Base-by-base conservation (phyloP, 2,797 vertebrate species). In the Hemibagrus guttatus region DNA sequence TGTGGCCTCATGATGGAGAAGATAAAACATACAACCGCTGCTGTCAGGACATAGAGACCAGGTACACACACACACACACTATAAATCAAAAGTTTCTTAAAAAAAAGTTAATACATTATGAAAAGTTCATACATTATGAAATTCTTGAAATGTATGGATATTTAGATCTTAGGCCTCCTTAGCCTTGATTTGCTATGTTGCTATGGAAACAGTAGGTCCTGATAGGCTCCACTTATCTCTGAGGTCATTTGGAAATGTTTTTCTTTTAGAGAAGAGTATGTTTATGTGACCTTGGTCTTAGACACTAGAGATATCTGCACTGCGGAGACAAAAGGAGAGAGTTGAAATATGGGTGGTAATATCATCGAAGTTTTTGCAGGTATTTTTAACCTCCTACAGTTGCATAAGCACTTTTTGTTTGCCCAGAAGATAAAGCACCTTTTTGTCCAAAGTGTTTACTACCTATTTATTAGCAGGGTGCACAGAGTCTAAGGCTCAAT, bases 11-110 rank as follows among this genome's bases (percentile, higher is more conserved):
- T 85, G 96, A 97, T 59, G 96, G 96, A 69, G 96, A 96, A 84
- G 96, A 96, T 91, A 95, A 95, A 11, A 89, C 94, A 54, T 95
- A 96, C 88, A 94, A 93, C 89, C 93, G 94, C 52, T 93, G 94
- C 64, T 96, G 95, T 91, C 96, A 97, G 90, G 96, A 97, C 92
- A 96, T 97, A 96, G 97, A 97, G 88, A 95, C 93, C 94, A 97
- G 96, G 96, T 96, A 94, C 64, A 75, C 26, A 64, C 12, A 23
- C 21, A 54, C 8, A n/a, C 71, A n/a, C 12, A 35, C 14, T 9
- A 39, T 9, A 72, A 23, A 49, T 1, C 5, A 23, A 81, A 39
- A 69, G 71, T 35, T 28, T 68, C 21, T 49, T 28, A 16, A 52
- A 75, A 52, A 49, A n/a, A 39, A 39, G 35, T 39, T 79, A 35